Percentiles rank a stretch among this genome's conserved stretches.
Conservation (phyloP, 2,797 vertebrate species). For the Bothrops alternatus region DNA sequence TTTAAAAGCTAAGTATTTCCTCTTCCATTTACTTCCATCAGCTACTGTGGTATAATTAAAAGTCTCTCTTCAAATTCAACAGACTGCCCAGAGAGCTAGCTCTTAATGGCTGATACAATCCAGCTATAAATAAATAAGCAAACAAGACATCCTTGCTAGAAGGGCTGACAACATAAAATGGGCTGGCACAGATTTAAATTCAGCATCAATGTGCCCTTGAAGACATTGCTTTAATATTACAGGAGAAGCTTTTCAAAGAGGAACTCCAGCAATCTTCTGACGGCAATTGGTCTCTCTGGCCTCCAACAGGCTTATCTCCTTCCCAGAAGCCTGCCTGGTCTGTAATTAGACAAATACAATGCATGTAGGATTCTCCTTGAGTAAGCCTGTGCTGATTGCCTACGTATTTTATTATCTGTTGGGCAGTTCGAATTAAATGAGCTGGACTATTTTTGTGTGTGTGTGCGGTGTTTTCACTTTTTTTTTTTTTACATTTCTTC, state of each 20-base stretch:
- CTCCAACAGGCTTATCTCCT: background rate
- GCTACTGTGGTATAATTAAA: background rate
- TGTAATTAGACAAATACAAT: background rate
- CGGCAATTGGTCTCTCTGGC: background rate
- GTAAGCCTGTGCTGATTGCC: background rate
- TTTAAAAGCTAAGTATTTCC: background rate
- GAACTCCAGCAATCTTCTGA: background rate
- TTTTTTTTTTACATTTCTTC: background rate
- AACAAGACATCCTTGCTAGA: background rate
- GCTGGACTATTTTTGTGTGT: constrained; percentile 27
- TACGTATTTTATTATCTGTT: constrained; percentile 28
- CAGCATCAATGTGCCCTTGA: background rate
- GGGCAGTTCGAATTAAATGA: constrained; percentile 43
- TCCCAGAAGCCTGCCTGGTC: background rate
- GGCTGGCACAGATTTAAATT: background rate
- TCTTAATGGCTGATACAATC: background rate
- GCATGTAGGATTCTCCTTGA: background rate
- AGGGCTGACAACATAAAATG: background rate
- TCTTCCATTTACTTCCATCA: background rate
- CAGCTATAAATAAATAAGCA: background rate
- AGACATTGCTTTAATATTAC: background rate
- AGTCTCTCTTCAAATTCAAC: background rate
- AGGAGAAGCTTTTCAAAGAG: background rate
- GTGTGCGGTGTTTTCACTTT: constrained; percentile 18
- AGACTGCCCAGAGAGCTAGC: background rate